Percentiles rank a stretch among this genome's conserved stretches.
These are phyloP conservation scores for Entomobrya multifasciata DNA, from an alignment of 2,888 invertebrate species.

Conservation along the genomic window DNA sequence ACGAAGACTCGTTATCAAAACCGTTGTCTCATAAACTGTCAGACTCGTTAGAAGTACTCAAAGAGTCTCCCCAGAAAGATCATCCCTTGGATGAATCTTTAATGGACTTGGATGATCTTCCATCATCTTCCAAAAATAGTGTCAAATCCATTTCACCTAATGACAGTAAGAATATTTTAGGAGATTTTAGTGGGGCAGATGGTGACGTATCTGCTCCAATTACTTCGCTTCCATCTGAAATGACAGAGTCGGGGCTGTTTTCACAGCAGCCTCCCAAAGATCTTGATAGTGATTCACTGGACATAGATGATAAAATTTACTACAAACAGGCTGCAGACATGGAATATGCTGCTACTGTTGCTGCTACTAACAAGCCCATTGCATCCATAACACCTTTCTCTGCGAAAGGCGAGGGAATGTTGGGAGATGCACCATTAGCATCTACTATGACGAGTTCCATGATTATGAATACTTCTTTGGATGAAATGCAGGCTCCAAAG, in stretches of 20 bases:
- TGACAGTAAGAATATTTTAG: constrained; percentile 72
- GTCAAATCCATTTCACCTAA: constrained; percentile 76
- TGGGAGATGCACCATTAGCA: constrained; percentile 66
- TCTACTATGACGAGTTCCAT: constrained; percentile 77
- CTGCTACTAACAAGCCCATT: constrained; percentile 70
- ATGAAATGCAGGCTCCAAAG: constrained; percentile 78
- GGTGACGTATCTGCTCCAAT: constrained; percentile 58
- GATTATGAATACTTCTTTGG: constrained; percentile 77
- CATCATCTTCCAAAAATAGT: constrained; percentile 78
- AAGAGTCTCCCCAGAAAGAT: constrained; percentile 78
- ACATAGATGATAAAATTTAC: constrained; percentile 71
- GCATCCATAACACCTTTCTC: constrained; percentile 76
- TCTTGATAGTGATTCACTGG: constrained; percentile 69
- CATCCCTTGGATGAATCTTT: constrained; percentile 77
- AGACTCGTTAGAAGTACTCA: constrained; percentile 78
- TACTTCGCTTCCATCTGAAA: constrained; percentile 68
- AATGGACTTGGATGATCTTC: constrained; percentile 78
- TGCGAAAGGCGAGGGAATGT: constrained; percentile 61
- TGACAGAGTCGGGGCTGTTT: constrained; percentile 75
- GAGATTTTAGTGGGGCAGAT: constrained; percentile 73
- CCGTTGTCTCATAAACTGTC: constrained; percentile 76
- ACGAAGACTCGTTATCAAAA: constrained; percentile 77
- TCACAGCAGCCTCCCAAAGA: constrained; percentile 74
- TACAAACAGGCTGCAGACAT: constrained; percentile 61
- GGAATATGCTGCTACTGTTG: constrained; percentile 58